A percentile compares a stretch with the other conserved stretches of the same genome.
phyloP scores from a whole-genome alignment of 2,888 invertebrate species.

The Aelia acuminata region DNA sequence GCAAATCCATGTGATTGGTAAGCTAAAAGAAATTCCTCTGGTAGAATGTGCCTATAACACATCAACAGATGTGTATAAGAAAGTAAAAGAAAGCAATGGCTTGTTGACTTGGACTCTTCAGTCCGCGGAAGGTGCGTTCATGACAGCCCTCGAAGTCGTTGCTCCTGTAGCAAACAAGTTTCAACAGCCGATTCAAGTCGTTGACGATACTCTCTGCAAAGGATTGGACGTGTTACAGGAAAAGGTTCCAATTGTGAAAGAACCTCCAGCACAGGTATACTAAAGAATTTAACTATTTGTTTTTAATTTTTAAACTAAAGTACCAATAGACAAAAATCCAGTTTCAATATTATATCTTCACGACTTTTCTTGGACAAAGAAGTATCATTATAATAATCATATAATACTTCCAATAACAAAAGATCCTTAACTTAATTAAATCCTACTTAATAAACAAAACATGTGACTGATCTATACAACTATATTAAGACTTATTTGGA shows the following conservation, averaged over 20 bases:
- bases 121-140: slow-evolving; percentile 74
- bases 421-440: no score
- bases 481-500: no score
- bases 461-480: no score
- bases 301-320: no score
- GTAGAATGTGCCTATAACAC: slow-evolving; percentile 74
- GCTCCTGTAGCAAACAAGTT: slow-evolving; percentile 73
- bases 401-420: no score
- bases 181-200: slow-evolving; percentile 72
- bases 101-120: slow-evolving; percentile 76
- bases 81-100: slow-evolving; percentile 72
- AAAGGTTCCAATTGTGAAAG: slow-evolving; percentile 74
- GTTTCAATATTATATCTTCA: no score
- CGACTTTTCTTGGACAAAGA: no score
- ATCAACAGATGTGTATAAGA: slow-evolving; percentile 73
- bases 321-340: no score
- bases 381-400: no score
- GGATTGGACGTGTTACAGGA: slow-evolving; percentile 74
- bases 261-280: slow-evolving; percentile 73
- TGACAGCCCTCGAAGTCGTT: slow-evolving; percentile 72
- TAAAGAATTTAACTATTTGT: not conserved
- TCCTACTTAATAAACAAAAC: no score
- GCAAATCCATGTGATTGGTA: slow-evolving; percentile 69
- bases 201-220: slow-evolving; percentile 73
- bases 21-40: slow-evolving; percentile 73